phyloP scores from a whole-genome alignment of 2,797 vertebrate species.

The Synaphobranchus kaupii region DNA sequence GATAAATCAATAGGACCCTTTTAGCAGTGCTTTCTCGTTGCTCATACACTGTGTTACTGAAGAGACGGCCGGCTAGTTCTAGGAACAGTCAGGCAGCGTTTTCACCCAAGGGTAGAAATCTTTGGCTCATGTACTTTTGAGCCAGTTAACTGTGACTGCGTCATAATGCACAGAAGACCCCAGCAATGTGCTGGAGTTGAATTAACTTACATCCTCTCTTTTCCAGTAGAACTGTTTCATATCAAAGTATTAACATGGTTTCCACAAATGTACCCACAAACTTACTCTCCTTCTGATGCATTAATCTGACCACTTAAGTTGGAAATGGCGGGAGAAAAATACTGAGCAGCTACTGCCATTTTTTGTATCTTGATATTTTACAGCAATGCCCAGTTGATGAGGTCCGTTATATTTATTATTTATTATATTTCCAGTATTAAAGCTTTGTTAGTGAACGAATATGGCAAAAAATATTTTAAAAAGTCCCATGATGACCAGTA shows the following conservation, averaged over 20 bases:
- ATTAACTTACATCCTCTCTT: background rate
- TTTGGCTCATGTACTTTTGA: background rate
- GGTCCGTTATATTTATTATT: background rate
- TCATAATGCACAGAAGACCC: background rate
- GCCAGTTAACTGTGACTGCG: background rate
- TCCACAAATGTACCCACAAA: background rate
- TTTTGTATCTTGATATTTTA: background rate
- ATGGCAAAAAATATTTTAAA: too few relatives aligned
- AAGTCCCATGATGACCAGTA: too few relatives aligned
- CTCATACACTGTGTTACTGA: background rate
- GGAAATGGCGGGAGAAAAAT: too few relatives aligned
- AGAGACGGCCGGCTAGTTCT: background rate
- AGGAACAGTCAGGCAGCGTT: background rate
- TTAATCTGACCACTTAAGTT: too few relatives aligned
- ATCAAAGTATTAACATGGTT: background rate
- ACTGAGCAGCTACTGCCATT: background rate
- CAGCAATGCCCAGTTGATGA: background rate
- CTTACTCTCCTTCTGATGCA: background rate
- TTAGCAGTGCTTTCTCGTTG: background rate
- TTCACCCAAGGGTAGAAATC: background rate
- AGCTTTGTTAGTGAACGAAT: background rate
- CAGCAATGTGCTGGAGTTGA: background rate
- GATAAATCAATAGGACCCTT: background rate
- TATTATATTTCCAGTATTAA: background rate
- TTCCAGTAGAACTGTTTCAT: background rate